Evolutionary conservation across 2,113 vertebrate species (phyloP).

Genomic region (Muntiacus muntjak): DNA sequence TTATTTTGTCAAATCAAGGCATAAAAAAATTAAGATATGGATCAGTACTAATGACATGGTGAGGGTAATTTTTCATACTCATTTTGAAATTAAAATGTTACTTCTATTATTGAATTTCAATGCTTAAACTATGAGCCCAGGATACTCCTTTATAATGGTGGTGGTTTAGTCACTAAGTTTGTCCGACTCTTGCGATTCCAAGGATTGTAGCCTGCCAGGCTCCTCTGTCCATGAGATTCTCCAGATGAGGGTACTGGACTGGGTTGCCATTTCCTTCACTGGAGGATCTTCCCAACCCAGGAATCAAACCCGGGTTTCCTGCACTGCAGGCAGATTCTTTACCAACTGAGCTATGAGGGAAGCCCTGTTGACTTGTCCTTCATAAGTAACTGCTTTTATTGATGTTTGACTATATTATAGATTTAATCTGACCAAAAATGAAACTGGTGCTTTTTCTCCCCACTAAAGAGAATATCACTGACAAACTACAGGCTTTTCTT

Average conservation of each 20-base stretch:
- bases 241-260: background rate
- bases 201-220: background rate
- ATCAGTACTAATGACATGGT: background rate
- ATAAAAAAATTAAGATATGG: background rate
- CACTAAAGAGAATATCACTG: background rate
- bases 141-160: background rate
- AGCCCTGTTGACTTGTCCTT: background rate
- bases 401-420: background rate
- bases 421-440: constrained; percentile 13
- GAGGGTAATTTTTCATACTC: background rate
- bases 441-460: background rate
- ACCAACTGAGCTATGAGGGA: background rate
- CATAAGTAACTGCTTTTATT: background rate
- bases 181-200: background rate
- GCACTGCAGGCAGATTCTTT: background rate
- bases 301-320: background rate
- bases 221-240: background rate
- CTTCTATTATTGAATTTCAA: background rate
- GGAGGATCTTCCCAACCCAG: background rate
- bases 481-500: background rate
- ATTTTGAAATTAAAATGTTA: constrained; percentile 34
- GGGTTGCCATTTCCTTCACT: background rate
- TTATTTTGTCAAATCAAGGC: background rate
- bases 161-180: background rate
- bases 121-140: background rate